These are phyloP conservation scores for Nycticorax nycticorax DNA, from an alignment of 2,113 vertebrate genomes.

Conservation along the genomic window DNA sequence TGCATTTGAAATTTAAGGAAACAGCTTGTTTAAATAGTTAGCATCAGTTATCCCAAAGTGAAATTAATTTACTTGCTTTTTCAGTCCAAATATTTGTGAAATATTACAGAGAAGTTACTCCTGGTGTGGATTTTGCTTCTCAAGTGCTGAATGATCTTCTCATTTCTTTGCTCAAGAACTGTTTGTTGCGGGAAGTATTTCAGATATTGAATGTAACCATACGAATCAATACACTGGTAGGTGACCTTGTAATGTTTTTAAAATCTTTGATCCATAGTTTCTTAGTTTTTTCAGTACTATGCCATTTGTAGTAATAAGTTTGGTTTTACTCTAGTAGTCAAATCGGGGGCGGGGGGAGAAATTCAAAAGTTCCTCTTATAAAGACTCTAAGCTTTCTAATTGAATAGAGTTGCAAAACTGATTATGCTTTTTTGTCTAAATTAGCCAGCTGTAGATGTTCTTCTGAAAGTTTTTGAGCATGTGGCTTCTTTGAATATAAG, in stretches of 20 bases:
- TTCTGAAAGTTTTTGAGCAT: slow-evolving; percentile 83
- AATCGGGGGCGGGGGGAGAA: background rate
- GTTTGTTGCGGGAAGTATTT: slow-evolving; percentile 81
- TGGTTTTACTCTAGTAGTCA: background rate
- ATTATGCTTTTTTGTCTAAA: slow-evolving; percentile 36
- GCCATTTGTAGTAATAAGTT: background rate
- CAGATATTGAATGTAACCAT: slow-evolving; percentile 75
- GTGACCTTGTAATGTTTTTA: slow-evolving; percentile 45
- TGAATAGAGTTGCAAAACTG: slow-evolving; percentile 16
- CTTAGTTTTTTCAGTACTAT: background rate
- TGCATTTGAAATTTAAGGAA: background rate
- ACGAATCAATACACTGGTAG: slow-evolving; percentile 81
- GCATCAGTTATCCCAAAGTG: background rate
- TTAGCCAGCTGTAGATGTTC: slow-evolving; percentile 81
- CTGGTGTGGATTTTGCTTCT: slow-evolving; percentile 77
- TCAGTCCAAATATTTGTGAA: slow-evolving; percentile 82
- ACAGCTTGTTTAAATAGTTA: background rate
- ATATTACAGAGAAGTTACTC: slow-evolving; percentile 82
- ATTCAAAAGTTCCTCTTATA: background rate
- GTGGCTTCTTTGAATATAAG: slow-evolving; percentile 78
- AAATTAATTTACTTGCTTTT: slow-evolving; percentile 28
- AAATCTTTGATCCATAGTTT: background rate
- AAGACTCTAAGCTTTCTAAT: background rate
- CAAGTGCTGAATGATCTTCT: slow-evolving; percentile 81
- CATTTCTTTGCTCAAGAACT: slow-evolving; percentile 75